Evolutionary conservation across 2,113 vertebrate species (phyloP).

Genomic region (Chauna torquata): DNA sequence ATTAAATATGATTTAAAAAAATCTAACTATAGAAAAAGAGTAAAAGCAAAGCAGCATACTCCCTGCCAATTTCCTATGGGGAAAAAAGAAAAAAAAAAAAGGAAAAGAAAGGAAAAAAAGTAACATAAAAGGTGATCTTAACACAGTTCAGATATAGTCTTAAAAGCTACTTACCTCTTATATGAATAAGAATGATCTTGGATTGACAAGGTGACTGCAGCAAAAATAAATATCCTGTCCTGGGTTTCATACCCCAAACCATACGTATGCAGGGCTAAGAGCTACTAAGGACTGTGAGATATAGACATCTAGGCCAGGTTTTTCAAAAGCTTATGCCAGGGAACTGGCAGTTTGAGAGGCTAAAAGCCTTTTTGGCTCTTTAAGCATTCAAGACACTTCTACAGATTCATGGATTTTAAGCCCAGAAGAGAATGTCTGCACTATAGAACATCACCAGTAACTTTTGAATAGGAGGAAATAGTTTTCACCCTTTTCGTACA

Average conservation of each 20-base stretch:
- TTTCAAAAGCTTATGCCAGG: constrained; percentile 3
- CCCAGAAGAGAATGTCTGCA: background rate
- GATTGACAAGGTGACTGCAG: background rate
- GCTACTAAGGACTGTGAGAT: background rate
- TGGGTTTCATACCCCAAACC: background rate
- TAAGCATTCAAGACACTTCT: background rate
- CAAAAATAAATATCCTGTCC: background rate
- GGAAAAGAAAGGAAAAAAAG: background rate
- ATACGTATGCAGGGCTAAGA: background rate
- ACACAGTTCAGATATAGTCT: background rate
- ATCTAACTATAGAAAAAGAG: background rate
- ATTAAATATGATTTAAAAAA: background rate
- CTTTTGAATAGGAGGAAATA: background rate
- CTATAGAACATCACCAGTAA: background rate
- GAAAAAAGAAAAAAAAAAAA: background rate
- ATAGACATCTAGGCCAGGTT: background rate
- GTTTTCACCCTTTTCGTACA: background rate
- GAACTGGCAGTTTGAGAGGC: background rate
- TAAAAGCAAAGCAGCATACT: background rate
- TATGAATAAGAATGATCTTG: background rate
- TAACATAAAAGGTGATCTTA: background rate
- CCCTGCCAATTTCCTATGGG: background rate
- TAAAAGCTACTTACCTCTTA: background rate
- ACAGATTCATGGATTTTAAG: background rate
- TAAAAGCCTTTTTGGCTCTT: constrained; percentile 40